Evolutionary conservation across 2,113 vertebrate genomes (phyloP).

Genomic region (Lagenorhynchus albirostris): DNA sequence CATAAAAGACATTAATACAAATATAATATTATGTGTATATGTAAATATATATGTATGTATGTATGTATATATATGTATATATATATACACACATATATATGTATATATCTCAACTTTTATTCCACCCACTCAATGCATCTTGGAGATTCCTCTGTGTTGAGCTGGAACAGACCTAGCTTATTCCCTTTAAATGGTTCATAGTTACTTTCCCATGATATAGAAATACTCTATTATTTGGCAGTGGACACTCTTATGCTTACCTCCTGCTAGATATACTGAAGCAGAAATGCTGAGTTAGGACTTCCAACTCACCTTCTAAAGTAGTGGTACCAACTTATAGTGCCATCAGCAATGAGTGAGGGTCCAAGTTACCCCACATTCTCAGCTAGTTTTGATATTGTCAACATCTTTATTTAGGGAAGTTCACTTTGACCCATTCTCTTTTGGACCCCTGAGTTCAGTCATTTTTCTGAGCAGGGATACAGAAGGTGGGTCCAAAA

Average conservation of each 20-base stretch:
- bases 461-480: neutral
- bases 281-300: neutral
- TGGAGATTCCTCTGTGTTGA: neutral
- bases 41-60: rapidly evolving
- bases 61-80: rapidly evolving
- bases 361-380: neutral
- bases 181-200: neutral
- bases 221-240: neutral
- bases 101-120: neutral
- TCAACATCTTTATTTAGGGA: neutral
- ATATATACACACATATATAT: rapidly evolving
- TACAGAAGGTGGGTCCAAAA: neutral
- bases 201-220: neutral
- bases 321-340: neutral
- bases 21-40: neutral
- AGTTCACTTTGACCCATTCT: neutral
- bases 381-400: neutral
- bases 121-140: neutral
- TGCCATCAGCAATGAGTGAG: neutral
- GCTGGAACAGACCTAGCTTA: neutral
- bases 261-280: neutral
- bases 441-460: neutral
- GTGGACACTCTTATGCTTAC: neutral
- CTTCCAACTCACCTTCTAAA: neutral
- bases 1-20: neutral